These are phyloP conservation scores for Cotesia glomerata DNA, from an alignment of 1,140 invertebrate species.

Conservation along the genomic window DNA sequence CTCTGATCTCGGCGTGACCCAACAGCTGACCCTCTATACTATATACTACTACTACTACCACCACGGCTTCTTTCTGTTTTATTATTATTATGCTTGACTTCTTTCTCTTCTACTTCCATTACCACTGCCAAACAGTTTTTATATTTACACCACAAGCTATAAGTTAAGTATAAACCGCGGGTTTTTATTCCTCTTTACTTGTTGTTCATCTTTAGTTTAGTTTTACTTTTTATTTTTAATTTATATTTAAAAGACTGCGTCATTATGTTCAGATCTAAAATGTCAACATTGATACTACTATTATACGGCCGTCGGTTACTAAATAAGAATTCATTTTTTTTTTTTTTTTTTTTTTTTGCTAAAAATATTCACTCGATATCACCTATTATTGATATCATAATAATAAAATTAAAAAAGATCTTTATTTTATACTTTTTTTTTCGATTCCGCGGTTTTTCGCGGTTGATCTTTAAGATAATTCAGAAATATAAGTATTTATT, in stretches of 20 bases:
- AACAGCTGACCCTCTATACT: slow-evolving; percentile 36
- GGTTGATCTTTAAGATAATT: too few relatives aligned
- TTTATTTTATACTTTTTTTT: too few relatives aligned
- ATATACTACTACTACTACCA: slow-evolving; percentile 15
- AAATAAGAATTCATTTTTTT: too few relatives aligned
- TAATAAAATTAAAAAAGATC: too few relatives aligned
- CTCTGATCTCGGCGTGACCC: slow-evolving; percentile 48
- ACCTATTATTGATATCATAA: too few relatives aligned
- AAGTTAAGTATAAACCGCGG: too few relatives aligned
- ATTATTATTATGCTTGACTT: slow-evolving; percentile 16
- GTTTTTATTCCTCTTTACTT: background rate
- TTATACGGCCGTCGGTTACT: slow-evolving; percentile 18
- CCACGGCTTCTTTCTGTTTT: slow-evolving; percentile 15
- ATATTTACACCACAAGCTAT: too few relatives aligned
- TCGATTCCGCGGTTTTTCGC: too few relatives aligned
- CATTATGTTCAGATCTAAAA: slow-evolving; percentile 27
- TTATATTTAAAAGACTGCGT: background rate
- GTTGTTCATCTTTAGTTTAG: background rate
- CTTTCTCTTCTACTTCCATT: slow-evolving; percentile 30
- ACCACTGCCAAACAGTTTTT: background rate
- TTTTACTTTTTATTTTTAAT: background rate
- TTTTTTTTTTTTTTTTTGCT: too few relatives aligned
- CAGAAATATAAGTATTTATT: too few relatives aligned
- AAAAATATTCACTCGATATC: too few relatives aligned
- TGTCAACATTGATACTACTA: slow-evolving; percentile 33